These are phyloP conservation scores for Xylocopa sonorina DNA, from an alignment of 1,140 invertebrate genomes.

Conservation along the genomic window DNA sequence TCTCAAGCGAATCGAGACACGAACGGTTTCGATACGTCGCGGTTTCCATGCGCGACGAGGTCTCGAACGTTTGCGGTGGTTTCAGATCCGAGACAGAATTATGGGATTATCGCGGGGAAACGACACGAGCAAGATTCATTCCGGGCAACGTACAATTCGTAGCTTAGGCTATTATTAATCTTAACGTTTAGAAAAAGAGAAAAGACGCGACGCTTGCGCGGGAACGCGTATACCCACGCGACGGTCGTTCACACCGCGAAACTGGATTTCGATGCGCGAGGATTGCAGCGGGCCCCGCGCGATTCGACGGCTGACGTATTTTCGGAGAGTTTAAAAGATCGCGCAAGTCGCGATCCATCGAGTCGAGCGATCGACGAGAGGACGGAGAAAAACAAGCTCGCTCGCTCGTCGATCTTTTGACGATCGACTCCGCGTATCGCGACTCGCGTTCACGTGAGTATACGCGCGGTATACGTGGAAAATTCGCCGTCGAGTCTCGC, in stretches of 20 bases:
- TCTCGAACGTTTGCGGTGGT: neutral
- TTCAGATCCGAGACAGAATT: neutral
- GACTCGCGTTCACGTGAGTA: too few species aligned
- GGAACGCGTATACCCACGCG: constrained; percentile 1
- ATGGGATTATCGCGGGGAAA: neutral
- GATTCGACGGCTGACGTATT: too few species aligned
- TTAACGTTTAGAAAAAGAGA: constrained; percentile 44
- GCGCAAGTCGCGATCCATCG: constrained; percentile 38
- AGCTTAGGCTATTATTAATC: constrained; percentile 57
- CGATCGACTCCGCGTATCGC: constrained; percentile 52
- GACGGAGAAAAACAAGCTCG: constrained; percentile 11
- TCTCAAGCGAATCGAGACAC: neutral
- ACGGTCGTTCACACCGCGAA: neutral
- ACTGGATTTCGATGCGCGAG: constrained; percentile 17
- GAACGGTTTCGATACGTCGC: neutral
- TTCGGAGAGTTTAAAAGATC: too few species aligned
- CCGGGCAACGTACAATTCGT: constrained; percentile 25
- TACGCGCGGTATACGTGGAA: too few species aligned
- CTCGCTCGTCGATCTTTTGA: neutral
- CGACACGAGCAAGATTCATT: constrained; percentile 34
- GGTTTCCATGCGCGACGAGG: neutral
- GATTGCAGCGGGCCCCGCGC: too few species aligned
- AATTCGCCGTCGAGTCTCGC: neutral
- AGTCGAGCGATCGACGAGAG: constrained; percentile 47
- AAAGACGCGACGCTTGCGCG: constrained; percentile 35